These are phyloP conservation scores for Pampusana beccarii DNA, from an alignment of 2,113 vertebrate genomes.

Conservation along the genomic window DNA sequence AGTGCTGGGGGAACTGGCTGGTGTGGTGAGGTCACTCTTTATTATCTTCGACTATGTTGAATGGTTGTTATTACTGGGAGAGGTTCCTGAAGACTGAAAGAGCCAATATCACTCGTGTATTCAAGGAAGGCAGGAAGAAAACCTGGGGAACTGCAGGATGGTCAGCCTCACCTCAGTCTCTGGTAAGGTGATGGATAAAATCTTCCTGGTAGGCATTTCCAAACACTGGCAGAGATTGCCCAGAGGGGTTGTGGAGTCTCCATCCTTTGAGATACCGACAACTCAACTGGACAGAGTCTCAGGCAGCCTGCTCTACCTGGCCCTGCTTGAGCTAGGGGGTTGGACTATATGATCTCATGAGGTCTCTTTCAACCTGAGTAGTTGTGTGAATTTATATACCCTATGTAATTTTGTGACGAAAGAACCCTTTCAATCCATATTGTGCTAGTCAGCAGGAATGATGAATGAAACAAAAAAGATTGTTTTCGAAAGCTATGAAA, in stretches of 20 bases:
- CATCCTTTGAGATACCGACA: neutral
- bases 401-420: neutral
- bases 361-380: neutral
- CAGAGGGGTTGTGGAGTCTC: neutral
- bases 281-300: accelerated
- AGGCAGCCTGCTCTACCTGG: neutral
- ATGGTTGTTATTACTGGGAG: neutral
- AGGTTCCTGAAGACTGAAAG: neutral
- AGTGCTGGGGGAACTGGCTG: neutral
- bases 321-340: neutral
- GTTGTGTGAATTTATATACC: neutral
- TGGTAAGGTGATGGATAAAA: neutral
- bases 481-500: neutral
- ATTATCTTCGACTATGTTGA: neutral
- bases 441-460: neutral
- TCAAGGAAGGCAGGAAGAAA: neutral
- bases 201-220: neutral
- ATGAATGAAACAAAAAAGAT: slow-evolving; percentile 16
- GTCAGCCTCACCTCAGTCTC: neutral
- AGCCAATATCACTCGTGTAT: neutral
- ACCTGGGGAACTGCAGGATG: neutral
- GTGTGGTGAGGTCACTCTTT: neutral
- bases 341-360: neutral
- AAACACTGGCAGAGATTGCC: neutral
- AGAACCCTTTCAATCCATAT: neutral